Evolutionary conservation across 2,888 invertebrate species (phyloP), one percentile per base, ranked within the genome.

Genomic region (Scaptomyza tumidula): DNA sequence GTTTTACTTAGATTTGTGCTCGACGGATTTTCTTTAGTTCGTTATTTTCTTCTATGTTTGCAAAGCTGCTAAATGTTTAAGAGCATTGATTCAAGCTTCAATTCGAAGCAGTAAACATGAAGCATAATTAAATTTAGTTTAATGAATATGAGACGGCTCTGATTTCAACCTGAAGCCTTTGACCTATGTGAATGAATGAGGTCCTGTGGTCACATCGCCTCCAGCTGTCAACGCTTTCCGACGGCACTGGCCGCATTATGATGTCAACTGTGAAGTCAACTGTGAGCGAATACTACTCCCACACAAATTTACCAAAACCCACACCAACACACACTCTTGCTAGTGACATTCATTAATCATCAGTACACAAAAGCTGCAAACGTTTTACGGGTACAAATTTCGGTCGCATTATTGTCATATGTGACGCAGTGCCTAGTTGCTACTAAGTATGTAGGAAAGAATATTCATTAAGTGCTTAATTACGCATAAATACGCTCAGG

Each of bases 261-360:
- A 83, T 84, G 83, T 88, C 83, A 84, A 72, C 88, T 73, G 78
- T 65, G 67, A 85, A 86, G 75, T 84, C 81, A 78, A 71, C 82
- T 77, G 66, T 63, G 45, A 60, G 54, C 39, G 58, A 61, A 27
- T 46, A 35, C 44, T 46, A 35, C 44, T n/a, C 56, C 10, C 50
- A 55, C 43, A 54, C 50, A 50, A 48, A 3, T 19, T n/a, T 33
- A 52, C 35, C 33, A 43, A 14, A 44, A 46, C 50, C 19, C 13
- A 46, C 62, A 35, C 44, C 45, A 46, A 33, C 54, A 50, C 61
- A 19, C 16, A 37, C 35, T 31, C 33, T n/a, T 10, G 35, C 27
- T n/a, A 14, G 49, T 46, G 19, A 60, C 70, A 71, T 74, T 82
- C 83, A 83, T 83, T 83, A 87, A 83, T 83, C 83, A 83, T 82